A percentile compares a stretch with the other conserved stretches of the same genome.
Evolutionary conservation across 1,140 invertebrate genomes (phyloP).

Genomic region (Cyclargus thomasi): DNA sequence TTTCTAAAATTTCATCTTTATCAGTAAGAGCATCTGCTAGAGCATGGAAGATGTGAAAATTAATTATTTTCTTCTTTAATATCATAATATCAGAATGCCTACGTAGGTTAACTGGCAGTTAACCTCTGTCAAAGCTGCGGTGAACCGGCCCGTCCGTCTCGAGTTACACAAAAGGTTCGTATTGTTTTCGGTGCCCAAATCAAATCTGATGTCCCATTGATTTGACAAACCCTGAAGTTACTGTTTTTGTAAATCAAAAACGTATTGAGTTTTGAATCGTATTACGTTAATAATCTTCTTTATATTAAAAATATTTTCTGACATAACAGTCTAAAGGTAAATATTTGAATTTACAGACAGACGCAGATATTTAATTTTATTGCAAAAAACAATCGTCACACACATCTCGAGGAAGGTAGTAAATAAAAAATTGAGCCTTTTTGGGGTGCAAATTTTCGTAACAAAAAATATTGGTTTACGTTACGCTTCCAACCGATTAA

Average conservation of each 20-base stretch:
- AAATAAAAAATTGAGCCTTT: background rate
- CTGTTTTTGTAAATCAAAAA: slow-evolving; percentile 28
- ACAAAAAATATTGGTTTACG: slow-evolving; percentile 55
- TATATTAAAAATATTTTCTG: too few relatives aligned
- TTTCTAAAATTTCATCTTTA: too few relatives aligned
- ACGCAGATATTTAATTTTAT: too few relatives aligned
- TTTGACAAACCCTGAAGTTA: slow-evolving; percentile 50
- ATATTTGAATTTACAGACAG: too few relatives aligned
- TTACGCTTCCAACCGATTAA: slow-evolving; percentile 48
- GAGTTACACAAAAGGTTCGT: slow-evolving; percentile 67
- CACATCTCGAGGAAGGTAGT: too few relatives aligned
- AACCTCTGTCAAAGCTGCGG: background rate
- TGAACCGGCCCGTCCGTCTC: slow-evolving; percentile 38
- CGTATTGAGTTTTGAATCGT: too few relatives aligned
- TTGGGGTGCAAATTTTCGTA: slow-evolving; percentile 2
- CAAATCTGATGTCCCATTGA: slow-evolving; percentile 63
- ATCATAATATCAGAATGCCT: background rate
- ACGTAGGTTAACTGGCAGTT: background rate
- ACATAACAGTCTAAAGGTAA: too few relatives aligned
- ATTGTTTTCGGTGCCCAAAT: slow-evolving; percentile 66
- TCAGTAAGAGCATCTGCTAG: too few relatives aligned
- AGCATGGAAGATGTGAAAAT: too few relatives aligned
- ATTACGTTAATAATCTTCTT: too few relatives aligned
- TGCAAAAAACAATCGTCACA: too few relatives aligned
- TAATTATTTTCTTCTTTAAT: background rate